phyloP scores from a whole-genome alignment of 2,113 vertebrate genomes.

The Murina feae region DNA sequence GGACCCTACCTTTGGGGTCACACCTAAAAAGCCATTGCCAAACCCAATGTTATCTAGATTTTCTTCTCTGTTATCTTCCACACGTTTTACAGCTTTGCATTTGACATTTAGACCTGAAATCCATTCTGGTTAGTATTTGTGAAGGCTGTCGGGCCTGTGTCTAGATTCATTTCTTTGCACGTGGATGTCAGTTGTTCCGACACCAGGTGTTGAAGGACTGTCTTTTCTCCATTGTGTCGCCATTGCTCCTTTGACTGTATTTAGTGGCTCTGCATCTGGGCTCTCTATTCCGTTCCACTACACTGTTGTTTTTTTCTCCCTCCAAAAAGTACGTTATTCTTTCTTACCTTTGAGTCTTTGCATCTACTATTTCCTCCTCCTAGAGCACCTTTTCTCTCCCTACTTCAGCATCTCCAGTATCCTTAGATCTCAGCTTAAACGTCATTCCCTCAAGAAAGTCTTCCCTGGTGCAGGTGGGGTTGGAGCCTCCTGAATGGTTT shows the following conservation, averaged over 20 bases:
- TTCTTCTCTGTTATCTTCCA: background rate
- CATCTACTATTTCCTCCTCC: background rate
- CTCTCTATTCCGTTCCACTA: background rate
- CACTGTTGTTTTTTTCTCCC: background rate
- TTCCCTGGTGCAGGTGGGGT: background rate
- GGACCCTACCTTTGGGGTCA: background rate
- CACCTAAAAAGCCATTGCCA: background rate
- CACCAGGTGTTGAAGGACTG: background rate
- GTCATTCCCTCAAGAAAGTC: background rate
- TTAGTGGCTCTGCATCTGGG: background rate
- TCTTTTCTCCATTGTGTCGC: background rate
- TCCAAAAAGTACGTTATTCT: background rate
- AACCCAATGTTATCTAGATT: background rate
- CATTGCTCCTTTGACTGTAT: background rate
- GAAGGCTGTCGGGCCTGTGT: background rate
- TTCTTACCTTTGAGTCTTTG: background rate
- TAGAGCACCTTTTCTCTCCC: background rate
- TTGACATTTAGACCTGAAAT: background rate
- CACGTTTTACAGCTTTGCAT: background rate
- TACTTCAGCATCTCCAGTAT: background rate
- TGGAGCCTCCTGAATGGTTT: background rate
- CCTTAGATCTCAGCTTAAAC: background rate
- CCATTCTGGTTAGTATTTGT: background rate
- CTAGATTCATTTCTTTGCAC: background rate
- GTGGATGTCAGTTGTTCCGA: background rate